Conservation (phyloP, 2,113 vertebrate genomes). For the Paedocypris sp. region DNA sequence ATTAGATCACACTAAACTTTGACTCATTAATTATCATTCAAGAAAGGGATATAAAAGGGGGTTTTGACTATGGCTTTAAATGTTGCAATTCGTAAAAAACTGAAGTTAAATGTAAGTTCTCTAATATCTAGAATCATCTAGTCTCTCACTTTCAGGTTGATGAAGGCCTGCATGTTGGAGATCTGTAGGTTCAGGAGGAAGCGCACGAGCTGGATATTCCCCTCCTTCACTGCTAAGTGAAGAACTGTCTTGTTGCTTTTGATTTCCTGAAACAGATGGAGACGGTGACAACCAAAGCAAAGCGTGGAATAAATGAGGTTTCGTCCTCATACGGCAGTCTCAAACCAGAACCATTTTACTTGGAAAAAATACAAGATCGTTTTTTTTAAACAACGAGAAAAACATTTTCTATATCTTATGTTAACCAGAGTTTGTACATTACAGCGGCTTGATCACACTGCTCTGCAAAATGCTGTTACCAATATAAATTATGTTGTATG, state of each 20-base stretch:
- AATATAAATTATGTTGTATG: too few species aligned
- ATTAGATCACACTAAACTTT: too few species aligned
- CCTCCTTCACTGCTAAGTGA: conserved; percentile 81
- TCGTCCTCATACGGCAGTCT: not conserved
- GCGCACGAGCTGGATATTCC: conserved; percentile 68
- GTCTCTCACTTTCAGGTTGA: conserved; percentile 76
- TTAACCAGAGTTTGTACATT: too few species aligned
- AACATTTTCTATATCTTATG: too few species aligned
- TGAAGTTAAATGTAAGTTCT: too few species aligned
- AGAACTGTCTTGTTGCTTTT: conserved; percentile 82
- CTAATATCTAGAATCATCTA: not conserved
- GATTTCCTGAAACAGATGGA: conserved; percentile 64
- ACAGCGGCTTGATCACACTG: too few species aligned
- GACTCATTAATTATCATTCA: too few species aligned
- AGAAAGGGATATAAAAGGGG: too few species aligned
- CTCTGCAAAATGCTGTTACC: too few species aligned
- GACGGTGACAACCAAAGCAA: conserved; percentile 31
- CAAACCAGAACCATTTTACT: conserved; percentile 9
- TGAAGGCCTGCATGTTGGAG: conserved; percentile 63
- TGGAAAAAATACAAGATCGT: conserved; percentile 7
- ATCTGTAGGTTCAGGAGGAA: conserved; percentile 63
- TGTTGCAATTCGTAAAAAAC: too few species aligned
- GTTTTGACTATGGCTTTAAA: too few species aligned
- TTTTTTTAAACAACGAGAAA: too few species aligned
- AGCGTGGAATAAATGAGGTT: not conserved